Conservation (phyloP, 2,888 invertebrate genomes). For the Drosophila parthenogenetica region DNA sequence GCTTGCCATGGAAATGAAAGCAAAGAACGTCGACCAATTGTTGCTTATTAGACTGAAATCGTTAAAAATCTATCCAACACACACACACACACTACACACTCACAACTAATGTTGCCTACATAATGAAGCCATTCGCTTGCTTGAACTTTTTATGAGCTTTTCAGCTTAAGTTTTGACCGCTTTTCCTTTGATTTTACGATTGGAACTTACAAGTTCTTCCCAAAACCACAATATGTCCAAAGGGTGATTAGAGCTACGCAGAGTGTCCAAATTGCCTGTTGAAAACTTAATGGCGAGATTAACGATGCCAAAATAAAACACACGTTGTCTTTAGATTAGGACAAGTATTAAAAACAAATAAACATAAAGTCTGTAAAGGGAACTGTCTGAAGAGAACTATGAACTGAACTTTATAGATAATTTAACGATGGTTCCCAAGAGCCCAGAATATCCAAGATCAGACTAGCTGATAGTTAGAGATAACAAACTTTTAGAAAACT, state of each 20-base stretch:
- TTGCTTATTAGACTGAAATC: slow-evolving; percentile 73
- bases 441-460: neutral
- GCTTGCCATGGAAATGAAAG: slow-evolving; percentile 3
- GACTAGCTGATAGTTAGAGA: neutral
- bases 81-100: slow-evolving; percentile 19
- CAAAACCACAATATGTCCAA: slow-evolving; percentile 26
- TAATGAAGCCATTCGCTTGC: slow-evolving; percentile 68
- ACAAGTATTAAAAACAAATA: slow-evolving; percentile 24
- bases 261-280: slow-evolving; percentile 36
- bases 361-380: neutral
- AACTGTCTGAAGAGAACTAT: neutral
- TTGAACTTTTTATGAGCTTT: slow-evolving; percentile 54
- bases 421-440: neutral
- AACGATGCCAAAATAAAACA: slow-evolving; percentile 66
- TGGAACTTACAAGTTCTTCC: slow-evolving; percentile 55
- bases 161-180: slow-evolving; percentile 48
- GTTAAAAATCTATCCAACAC: slow-evolving; percentile 61
- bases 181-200: slow-evolving; percentile 56
- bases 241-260: slow-evolving; percentile 52
- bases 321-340: slow-evolving; percentile 43
- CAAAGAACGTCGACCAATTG: slow-evolving; percentile 53
- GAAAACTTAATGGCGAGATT: slow-evolving; percentile 61
- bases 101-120: slow-evolving; percentile 37
- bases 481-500: neutral
- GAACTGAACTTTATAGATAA: neutral